phyloP scores from a whole-genome alignment of 2,113 vertebrate species.

The Fregetta grallaria region DNA sequence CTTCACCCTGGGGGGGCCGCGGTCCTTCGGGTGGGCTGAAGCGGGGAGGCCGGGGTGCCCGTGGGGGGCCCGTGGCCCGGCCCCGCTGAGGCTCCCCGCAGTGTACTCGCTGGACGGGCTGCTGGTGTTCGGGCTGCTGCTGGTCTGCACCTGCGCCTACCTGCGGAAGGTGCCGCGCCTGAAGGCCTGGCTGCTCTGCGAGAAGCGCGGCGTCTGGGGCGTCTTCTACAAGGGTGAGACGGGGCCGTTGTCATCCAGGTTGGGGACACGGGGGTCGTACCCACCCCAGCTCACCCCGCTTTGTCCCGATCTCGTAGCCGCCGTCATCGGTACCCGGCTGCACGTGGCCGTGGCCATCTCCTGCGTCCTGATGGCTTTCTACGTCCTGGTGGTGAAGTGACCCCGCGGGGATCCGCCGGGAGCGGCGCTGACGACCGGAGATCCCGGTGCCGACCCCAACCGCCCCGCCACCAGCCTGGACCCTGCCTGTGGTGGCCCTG shows the following conservation, averaged over 20 bases:
- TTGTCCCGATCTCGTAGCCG: conserved; percentile 66
- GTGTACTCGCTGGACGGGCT: conserved; percentile 84
- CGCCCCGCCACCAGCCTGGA: background rate
- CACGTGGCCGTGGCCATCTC: conserved; percentile 85
- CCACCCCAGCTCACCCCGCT: background rate
- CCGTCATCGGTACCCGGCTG: conserved; percentile 90
- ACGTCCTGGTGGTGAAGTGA: conserved; percentile 90
- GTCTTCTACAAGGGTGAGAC: conserved; percentile 93
- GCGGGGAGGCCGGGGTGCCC: background rate
- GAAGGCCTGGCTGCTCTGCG: conserved; percentile 89
- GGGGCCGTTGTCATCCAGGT: no score
- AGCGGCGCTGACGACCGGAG: background rate
- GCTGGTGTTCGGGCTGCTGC: conserved; percentile 90
- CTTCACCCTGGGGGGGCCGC: no score
- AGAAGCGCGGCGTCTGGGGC: conserved; percentile 94
- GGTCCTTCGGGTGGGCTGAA: no score
- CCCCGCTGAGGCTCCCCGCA: background rate
- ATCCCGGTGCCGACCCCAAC: background rate
- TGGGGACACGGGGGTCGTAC: background rate
- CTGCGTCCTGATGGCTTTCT: conserved; percentile 89
- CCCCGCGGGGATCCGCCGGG: background rate
- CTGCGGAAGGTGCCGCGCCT: conserved; percentile 94
- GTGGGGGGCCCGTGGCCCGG: background rate
- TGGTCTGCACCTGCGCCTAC: conserved; percentile 96
- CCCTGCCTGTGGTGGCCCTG: background rate